Conservation (phyloP, 2,797 vertebrate genomes). For the Sylvilagus floridanus region DNA sequence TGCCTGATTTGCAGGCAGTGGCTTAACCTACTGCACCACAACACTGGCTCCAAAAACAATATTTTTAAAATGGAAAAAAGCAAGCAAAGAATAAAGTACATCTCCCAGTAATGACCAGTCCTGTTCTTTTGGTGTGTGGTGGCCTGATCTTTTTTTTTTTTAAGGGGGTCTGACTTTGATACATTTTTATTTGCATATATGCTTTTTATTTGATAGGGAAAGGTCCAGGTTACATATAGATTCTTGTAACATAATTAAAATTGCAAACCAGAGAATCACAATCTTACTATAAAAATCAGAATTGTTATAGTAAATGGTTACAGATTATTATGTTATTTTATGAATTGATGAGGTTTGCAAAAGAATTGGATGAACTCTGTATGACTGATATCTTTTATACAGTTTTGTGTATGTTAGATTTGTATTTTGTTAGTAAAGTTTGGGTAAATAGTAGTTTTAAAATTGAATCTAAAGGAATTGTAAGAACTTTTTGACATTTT, state of each 20-base stretch:
- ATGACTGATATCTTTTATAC: background rate
- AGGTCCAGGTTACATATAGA: background rate
- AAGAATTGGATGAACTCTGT: background rate
- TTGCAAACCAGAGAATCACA: slow-evolving; percentile 51
- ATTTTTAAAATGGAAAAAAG: slow-evolving; percentile 53
- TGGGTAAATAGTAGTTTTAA: slow-evolving; percentile 58
- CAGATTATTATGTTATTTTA: background rate
- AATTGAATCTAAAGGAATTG: background rate
- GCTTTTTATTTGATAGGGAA: slow-evolving; percentile 36
- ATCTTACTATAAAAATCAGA: background rate
- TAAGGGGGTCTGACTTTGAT: slow-evolving; percentile 13
- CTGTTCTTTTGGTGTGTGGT: background rate
- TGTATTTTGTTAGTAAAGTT: slow-evolving; percentile 52
- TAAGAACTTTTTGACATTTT: slow-evolving; percentile 1
- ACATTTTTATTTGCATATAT: background rate
- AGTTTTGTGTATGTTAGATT: slow-evolving; percentile 24
- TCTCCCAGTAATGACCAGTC: background rate
- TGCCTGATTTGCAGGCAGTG: no score
- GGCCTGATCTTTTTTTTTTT: background rate
- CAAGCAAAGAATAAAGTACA: background rate
- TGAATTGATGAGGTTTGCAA: slow-evolving; percentile 36
- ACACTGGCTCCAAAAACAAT: background rate
- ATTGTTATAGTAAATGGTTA: background rate
- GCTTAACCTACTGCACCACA: no score
- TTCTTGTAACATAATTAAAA: slow-evolving; percentile 47